Evolutionary conservation across 2,888 invertebrate species (phyloP).

Genomic region (Encarsia formosa): DNA sequence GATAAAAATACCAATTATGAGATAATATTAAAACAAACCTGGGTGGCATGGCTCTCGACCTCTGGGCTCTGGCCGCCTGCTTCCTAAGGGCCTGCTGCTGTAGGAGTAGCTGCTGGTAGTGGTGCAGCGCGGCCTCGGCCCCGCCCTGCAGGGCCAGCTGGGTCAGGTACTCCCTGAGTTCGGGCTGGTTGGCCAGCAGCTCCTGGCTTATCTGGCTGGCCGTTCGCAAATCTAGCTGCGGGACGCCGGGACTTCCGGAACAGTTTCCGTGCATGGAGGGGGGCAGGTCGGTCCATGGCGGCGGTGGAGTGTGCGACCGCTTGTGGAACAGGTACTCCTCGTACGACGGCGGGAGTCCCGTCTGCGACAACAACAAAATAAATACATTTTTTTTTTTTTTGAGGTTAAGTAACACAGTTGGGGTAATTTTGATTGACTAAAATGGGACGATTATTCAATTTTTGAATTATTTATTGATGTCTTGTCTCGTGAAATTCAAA

Average conservation of each 20-base stretch:
- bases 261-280: conserved; percentile 13
- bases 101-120: conserved; percentile 34
- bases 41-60: conserved; percentile 43
- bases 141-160: conserved; percentile 35
- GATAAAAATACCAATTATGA: too few relatives aligned
- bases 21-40: conserved; percentile 41
- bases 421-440: too few relatives aligned
- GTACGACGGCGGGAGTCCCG: conserved; percentile 48
- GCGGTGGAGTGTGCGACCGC: conserved; percentile 48
- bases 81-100: conserved; percentile 40
- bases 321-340: conserved; percentile 48
- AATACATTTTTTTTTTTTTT: neutral
- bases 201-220: conserved; percentile 42
- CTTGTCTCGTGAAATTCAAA: too few relatives aligned
- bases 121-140: conserved; percentile 32
- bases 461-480: too few relatives aligned
- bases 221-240: conserved; percentile 27
- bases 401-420: neutral
- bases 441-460: too few relatives aligned
- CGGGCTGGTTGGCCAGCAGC: conserved; percentile 40
- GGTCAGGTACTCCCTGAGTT: conserved; percentile 42
- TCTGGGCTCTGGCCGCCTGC: conserved; percentile 38
- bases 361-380: conserved; percentile 32
- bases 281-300: conserved; percentile 46
- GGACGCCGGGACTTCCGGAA: neutral